Conservation (phyloP, 2,797 vertebrate species). For the Pogoniulus pusillus region DNA sequence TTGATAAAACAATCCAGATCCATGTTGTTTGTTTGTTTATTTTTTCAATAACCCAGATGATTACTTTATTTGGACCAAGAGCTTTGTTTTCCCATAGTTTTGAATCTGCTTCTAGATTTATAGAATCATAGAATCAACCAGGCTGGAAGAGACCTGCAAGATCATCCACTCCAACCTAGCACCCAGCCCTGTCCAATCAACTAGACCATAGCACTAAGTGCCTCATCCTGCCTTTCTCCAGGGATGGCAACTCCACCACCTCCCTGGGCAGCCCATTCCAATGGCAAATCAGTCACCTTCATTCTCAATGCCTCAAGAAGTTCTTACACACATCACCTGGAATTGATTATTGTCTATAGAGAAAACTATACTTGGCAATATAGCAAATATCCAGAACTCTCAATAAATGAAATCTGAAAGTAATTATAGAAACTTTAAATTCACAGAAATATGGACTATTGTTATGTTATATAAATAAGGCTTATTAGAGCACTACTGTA, state of each 20-base stretch:
- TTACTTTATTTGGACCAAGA: not conserved
- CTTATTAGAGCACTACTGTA: not conserved
- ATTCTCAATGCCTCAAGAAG: not conserved
- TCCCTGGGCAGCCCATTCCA: too few relatives aligned
- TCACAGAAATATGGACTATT: not conserved
- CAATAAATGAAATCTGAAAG: not conserved
- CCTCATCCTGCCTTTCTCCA: too few relatives aligned
- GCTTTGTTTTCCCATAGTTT: not conserved
- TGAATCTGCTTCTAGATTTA: not conserved
- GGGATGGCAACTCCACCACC: too few relatives aligned
- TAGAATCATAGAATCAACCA: too few relatives aligned
- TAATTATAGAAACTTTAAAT: not conserved
- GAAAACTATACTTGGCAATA: not conserved
- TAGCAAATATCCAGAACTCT: not conserved
- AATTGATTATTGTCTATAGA: not conserved
- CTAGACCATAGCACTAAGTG: too few relatives aligned
- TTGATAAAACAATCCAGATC: not conserved
- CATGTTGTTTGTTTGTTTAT: too few relatives aligned
- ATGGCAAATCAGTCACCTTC: not conserved
- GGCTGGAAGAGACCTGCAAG: too few relatives aligned
- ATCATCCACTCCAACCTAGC: too few relatives aligned
- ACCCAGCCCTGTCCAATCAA: too few relatives aligned
- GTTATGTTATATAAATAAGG: not conserved
- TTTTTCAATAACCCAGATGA: accelerated
- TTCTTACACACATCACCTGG: not conserved